Evolutionary conservation across 1,140 invertebrate species (phyloP).

Genomic region (Leptopilina boulardi): DNA sequence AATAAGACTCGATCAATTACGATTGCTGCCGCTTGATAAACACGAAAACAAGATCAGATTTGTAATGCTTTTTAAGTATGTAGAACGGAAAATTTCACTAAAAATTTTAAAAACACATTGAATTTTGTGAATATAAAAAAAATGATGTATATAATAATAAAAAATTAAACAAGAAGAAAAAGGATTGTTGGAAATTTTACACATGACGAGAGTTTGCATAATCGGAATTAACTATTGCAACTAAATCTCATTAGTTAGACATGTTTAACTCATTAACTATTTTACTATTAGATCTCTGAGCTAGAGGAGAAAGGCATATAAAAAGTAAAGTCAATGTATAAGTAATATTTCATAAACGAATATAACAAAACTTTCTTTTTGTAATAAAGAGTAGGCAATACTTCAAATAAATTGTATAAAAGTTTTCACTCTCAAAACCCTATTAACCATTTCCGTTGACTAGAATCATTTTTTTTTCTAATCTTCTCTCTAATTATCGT

Average conservation of each 20-base stretch:
- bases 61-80: background rate
- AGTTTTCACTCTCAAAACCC: background rate
- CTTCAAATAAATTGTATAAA: background rate
- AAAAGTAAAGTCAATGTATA: background rate
- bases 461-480: background rate
- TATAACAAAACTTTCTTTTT: constrained; percentile 1
- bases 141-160: too few relatives aligned
- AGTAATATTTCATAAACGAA: background rate
- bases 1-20: constrained; percentile 6
- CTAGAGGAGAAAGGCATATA: background rate
- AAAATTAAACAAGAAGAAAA: too few relatives aligned
- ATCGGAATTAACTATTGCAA: background rate
- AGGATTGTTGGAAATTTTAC: too few relatives aligned
- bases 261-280: background rate
- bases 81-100: background rate
- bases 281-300: background rate
- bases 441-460: background rate
- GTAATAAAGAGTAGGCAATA: background rate
- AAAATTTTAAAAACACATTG: too few relatives aligned
- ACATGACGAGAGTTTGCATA: too few relatives aligned
- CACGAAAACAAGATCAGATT: constrained; percentile 17
- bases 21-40: background rate
- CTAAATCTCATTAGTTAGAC: background rate
- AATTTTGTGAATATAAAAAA: too few relatives aligned
- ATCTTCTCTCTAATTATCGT: constrained; percentile 6